phyloP scores from a whole-genome alignment of 2,797 vertebrate genomes.

The Argyrosomus regius region DNA sequence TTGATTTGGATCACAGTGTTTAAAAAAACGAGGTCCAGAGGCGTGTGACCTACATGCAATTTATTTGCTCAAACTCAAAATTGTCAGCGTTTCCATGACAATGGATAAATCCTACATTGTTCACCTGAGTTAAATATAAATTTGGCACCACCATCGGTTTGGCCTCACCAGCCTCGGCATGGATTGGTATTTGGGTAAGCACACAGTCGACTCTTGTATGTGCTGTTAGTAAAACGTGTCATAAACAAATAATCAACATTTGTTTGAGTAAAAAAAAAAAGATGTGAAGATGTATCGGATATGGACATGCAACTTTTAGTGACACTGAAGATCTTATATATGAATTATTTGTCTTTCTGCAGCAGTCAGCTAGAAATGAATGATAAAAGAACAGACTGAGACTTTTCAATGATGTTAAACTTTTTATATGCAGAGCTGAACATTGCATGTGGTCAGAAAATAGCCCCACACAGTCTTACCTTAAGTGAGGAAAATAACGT shows the following conservation, averaged over 20 bases:
- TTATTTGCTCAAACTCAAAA: constrained; percentile 43
- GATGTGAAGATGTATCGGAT: background rate
- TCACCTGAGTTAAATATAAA: constrained; percentile 56
- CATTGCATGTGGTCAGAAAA: background rate
- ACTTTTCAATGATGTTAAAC: background rate
- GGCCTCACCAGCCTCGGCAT: constrained; percentile 23
- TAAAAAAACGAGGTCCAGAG: constrained; percentile 57
- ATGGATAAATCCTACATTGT: constrained; percentile 51
- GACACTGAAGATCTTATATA: background rate
- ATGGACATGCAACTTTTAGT: background rate
- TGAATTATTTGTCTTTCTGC: background rate
- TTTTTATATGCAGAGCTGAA: background rate
- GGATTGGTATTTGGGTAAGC: constrained; percentile 35
- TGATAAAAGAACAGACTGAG: background rate
- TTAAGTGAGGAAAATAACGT: background rate
- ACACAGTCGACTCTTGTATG: background rate
- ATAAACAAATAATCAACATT: background rate
- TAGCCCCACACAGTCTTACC: background rate
- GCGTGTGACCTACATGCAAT: constrained; percentile 63
- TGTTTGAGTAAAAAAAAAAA: background rate
- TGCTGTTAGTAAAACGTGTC: background rate
- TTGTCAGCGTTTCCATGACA: constrained; percentile 70
- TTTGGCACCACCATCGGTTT: constrained; percentile 43
- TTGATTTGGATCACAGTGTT: constrained; percentile 40
- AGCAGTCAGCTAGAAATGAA: background rate